Evolutionary conservation across 2,888 invertebrate genomes (phyloP).

Genomic region (Scaptomyza cyrtandrae): DNA sequence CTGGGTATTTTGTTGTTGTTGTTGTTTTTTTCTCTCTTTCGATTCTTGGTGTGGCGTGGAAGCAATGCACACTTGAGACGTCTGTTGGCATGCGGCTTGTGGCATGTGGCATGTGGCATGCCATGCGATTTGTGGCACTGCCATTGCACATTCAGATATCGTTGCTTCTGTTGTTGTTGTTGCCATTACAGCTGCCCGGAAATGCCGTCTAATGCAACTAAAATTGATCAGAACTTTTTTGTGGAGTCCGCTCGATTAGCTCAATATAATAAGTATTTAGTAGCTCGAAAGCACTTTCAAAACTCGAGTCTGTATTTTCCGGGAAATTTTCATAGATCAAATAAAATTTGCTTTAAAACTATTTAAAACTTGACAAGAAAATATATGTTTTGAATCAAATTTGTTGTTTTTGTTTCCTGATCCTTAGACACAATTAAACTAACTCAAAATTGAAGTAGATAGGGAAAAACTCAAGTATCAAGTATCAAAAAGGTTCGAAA

Average conservation of each 20-base stretch:
- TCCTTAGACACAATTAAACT: no score
- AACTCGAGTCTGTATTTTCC: not conserved
- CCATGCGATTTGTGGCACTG: conserved; percentile 63
- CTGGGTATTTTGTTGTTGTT: conserved; percentile 72
- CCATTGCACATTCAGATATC: conserved; percentile 58
- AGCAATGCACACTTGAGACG: conserved; percentile 69
- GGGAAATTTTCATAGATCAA: not conserved
- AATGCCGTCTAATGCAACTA: conserved; percentile 47
- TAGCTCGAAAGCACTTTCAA: conserved; percentile 7
- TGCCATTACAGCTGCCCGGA: conserved; percentile 43
- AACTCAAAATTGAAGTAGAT: no score
- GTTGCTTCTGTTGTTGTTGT: not conserved
- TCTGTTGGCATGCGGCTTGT: conserved; percentile 54
- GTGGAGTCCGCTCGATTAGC: conserved; percentile 8
- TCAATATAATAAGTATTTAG: not conserved
- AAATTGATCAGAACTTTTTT: conserved; percentile 42
- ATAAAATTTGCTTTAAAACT: not conserved
- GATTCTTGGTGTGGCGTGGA: conserved; percentile 16
- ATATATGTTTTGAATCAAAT: not conserved
- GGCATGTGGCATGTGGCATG: conserved; percentile 49
- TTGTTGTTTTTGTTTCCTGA: no score
- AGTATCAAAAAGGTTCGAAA: no score
- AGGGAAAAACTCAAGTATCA: no score
- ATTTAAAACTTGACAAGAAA: not conserved
- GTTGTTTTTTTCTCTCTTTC: not conserved